Evolutionary conservation across 2,797 vertebrate species (phyloP), one percentile per base, ranked within the genome.

Genomic region (Darevskia nairensis): DNA sequence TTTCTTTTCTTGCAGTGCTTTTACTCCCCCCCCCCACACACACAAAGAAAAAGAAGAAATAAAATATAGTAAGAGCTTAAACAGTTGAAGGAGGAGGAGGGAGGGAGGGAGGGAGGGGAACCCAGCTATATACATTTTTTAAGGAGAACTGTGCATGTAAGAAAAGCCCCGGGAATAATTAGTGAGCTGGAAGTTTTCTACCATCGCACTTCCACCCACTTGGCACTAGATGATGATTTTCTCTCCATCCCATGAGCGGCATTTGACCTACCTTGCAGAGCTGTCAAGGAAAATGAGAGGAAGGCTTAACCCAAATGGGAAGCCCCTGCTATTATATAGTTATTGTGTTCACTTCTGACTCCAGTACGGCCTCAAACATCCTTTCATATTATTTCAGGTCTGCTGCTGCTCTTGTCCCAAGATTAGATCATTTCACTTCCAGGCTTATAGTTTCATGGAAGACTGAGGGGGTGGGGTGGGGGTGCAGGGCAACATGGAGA

Each of bases 81-180:
- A 86, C 0, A 80, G 71, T 80, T 59, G 85, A 76, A 91, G 64
- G 8, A 88, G 86, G 90, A 84, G 0, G 71, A n/a, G 72, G 85
- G 46, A 76, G n/a, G 75, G 0, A 46, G 74, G 76, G 59, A 76
- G n/a, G 75, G 0, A 46, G 74, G 76, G 59, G 35, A 8, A 68
- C 68, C 55, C 46, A 44, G 11, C 55, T 68, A 84, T 61, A 84
- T 41, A 75, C 32, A 89, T 68, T 87, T 55, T 19, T 85, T 88
- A 86, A 76, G 35, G 91, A 92, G 84, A 91, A 75, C 88, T 89
- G 89, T 25, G 7, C 39, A 81, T 61, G 71, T 80, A 44, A 85
- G 3, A 21, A 90, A 93, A 90, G 87, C 50, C 87, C 41, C 17
- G 68, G 50, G 77, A 61, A 50, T 85, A 74, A 79, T 85, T 80